phyloP scores from a whole-genome alignment of 2,797 vertebrate species.

The Hypotaenidia okinawae region DNA sequence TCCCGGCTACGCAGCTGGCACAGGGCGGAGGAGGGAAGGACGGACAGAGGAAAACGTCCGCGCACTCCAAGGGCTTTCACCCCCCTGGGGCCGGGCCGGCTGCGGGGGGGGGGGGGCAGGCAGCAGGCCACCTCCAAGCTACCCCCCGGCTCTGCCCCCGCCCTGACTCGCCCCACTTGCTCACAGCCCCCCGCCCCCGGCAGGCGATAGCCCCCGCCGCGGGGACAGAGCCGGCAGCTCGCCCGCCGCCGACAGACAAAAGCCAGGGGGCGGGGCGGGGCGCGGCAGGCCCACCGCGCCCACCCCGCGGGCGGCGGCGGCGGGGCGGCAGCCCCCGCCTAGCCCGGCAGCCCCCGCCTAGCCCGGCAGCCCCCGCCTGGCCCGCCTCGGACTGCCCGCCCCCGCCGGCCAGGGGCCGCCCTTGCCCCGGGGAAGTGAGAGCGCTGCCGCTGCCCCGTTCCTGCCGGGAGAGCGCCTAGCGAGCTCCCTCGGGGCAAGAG shows the following conservation, averaged over 20 bases:
- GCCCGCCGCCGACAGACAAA: conserved; percentile 9
- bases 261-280: not conserved
- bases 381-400: not conserved
- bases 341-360: not conserved
- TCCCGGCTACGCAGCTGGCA: not conserved
- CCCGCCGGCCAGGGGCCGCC: not conserved
- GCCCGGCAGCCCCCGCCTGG: not conserved
- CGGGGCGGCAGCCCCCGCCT: not conserved
- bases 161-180: not conserved
- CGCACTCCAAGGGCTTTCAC: not conserved
- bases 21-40: not conserved
- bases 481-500: not conserved
- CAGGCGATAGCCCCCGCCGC: not conserved
- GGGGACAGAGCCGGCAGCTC: not conserved
- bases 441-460: not conserved
- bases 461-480: not conserved
- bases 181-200: not conserved
- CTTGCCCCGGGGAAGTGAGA: not conserved
- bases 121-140: not conserved
- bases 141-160: not conserved
- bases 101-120: not conserved
- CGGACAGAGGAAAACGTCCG: not conserved
- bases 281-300: not conserved
- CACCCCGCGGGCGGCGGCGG: not conserved
- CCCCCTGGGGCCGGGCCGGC: not conserved